A percentile compares a stretch with the other conserved stretches of the same genome.
phyloP scores from a whole-genome alignment of 2,888 invertebrate genomes.

The Ypsolopha scabrella region DNA sequence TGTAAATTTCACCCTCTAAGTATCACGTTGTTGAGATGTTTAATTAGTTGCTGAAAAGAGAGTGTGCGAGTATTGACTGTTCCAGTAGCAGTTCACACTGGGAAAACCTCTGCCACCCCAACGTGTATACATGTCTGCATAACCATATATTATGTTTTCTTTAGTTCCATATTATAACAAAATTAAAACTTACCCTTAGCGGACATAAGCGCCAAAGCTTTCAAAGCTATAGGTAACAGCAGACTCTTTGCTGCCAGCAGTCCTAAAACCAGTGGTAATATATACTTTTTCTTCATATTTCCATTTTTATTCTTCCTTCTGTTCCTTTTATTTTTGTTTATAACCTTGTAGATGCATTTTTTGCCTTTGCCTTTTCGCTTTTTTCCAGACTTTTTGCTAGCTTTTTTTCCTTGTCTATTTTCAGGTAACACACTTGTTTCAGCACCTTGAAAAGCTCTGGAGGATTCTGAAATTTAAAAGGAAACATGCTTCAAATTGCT shows the following conservation, averaged over 20 bases:
- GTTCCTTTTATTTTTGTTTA: constrained; percentile 30
- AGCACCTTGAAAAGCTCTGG: constrained; percentile 10
- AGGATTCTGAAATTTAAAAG: not conserved
- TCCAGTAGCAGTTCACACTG: no score
- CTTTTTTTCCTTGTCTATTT: constrained; percentile 5
- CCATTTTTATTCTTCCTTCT: constrained; percentile 27
- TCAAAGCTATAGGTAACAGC: constrained; percentile 75
- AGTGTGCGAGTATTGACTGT: no score
- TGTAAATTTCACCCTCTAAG: no score
- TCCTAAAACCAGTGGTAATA: constrained; percentile 73
- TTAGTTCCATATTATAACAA: no score
- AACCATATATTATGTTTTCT: no score
- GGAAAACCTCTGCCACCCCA: no score
- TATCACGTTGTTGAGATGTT: no score
- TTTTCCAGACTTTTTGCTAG: not conserved
- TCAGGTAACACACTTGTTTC: not conserved
- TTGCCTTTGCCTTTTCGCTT: constrained; percentile 27
- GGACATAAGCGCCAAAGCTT: constrained; percentile 76
- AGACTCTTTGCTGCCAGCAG: constrained; percentile 75
- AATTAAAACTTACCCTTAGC: constrained; percentile 50
- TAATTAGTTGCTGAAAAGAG: no score
- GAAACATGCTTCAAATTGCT: no score
- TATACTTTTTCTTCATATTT: constrained; percentile 61
- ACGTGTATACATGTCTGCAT: no score
- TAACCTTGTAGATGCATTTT: constrained; percentile 46